Evolutionary conservation across 2,113 vertebrate genomes (phyloP).

Genomic region (Heterochromis multidens): DNA sequence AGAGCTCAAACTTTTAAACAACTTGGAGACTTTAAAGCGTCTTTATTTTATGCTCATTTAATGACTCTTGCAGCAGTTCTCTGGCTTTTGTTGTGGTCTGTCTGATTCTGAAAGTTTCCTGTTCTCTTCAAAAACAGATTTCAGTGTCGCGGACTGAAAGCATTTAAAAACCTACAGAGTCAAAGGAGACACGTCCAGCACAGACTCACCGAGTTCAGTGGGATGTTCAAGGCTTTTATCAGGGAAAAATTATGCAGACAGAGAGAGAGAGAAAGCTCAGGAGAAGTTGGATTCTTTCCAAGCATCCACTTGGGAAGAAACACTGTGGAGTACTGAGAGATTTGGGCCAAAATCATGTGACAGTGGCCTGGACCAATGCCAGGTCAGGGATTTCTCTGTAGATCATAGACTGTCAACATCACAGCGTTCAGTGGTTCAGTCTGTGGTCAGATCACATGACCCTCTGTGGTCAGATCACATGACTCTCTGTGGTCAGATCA

Average conservation of each 20-base stretch:
- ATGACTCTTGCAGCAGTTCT: too few species aligned
- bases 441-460: background rate
- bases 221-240: background rate
- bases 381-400: too few species aligned
- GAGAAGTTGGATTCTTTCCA: background rate
- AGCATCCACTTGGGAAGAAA: background rate
- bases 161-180: too few species aligned
- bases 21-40: background rate
- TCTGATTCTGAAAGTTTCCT: too few species aligned
- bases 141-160: too few species aligned
- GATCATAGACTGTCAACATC: accelerated
- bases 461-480: background rate
- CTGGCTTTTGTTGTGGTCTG: too few species aligned
- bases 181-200: too few species aligned
- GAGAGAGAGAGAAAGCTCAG: background rate
- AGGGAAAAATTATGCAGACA: background rate
- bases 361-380: accelerated
- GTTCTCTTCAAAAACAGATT: too few species aligned
- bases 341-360: background rate
- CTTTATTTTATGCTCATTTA: background rate
- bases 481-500: background rate
- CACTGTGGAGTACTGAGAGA: background rate
- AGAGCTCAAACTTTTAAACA: background rate
- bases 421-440: background rate
- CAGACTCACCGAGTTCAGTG: background rate